Evolutionary conservation across 2,888 invertebrate genomes (phyloP).

Genomic region (Mechanitis messenoides): DNA sequence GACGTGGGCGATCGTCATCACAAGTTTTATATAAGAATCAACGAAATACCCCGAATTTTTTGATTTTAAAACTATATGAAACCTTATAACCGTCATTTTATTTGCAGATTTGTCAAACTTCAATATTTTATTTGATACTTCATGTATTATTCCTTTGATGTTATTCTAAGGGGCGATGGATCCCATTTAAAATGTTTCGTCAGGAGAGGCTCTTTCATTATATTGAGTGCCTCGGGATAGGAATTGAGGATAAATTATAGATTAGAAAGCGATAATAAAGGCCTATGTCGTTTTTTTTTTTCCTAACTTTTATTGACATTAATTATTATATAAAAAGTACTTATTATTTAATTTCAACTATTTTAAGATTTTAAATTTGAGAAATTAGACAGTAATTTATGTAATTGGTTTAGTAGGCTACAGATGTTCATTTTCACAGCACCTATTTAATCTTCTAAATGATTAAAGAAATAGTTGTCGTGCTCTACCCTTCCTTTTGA

Average conservation of each 20-base stretch:
- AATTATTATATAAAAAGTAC: too few species aligned
- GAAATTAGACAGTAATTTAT: constrained; percentile 42
- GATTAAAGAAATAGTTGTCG: constrained; percentile 21
- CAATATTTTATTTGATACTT: constrained; percentile 35
- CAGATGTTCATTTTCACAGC: constrained; percentile 49
- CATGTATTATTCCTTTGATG: constrained; percentile 30
- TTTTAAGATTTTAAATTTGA: background rate
- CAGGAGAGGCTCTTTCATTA: constrained; percentile 18
- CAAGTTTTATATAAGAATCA: too few species aligned
- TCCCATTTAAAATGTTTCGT: constrained; percentile 16
- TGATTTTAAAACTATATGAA: too few species aligned
- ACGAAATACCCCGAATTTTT: too few species aligned
- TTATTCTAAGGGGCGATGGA: constrained; percentile 8
- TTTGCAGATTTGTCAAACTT: constrained; percentile 9
- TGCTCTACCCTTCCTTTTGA: constrained; percentile 21
- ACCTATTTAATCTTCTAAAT: constrained; percentile 36
- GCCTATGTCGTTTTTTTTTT: constrained; percentile 21
- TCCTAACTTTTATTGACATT: too few species aligned
- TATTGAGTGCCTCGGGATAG: constrained; percentile 15
- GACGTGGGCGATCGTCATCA: too few species aligned
- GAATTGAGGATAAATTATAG: constrained; percentile 12
- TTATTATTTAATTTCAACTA: background rate
- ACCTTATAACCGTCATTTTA: too few species aligned
- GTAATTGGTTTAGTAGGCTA: constrained; percentile 62
- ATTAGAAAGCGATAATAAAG: constrained; percentile 17